Percentiles rank a stretch among this genome's conserved stretches.
Conservation (phyloP, 2,113 vertebrate species). For the Brachyistius frenatus region DNA sequence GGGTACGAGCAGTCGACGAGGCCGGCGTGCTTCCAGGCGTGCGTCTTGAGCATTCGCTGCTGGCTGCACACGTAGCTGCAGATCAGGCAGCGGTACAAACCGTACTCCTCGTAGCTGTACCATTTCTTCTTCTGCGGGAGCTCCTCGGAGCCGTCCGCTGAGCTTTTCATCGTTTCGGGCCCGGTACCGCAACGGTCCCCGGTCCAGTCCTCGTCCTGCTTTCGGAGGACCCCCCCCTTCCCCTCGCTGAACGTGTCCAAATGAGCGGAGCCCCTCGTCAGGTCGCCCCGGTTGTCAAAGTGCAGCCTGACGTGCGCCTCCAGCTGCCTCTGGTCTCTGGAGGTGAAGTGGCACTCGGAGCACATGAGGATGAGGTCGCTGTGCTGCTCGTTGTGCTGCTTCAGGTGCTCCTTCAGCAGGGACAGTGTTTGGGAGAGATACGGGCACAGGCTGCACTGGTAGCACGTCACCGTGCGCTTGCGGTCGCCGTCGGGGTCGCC, state of each 20-base stretch:
- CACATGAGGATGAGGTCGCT: conserved; percentile 95
- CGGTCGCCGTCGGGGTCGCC: conserved; percentile 55
- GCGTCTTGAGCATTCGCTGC: conserved; percentile 97
- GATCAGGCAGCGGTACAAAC: conserved; percentile 95
- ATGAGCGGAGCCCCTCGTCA: conserved; percentile 28
- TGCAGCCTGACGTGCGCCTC: conserved; percentile 90
- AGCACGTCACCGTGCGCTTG: conserved; percentile 87
- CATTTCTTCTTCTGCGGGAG: conserved; percentile 87
- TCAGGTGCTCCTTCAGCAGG: conserved; percentile 91
- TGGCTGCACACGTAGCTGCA: conserved; percentile 98
- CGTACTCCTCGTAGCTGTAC: conserved; percentile 94
- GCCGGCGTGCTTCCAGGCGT: conserved; percentile 97
- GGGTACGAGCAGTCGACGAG: conserved; percentile 97
- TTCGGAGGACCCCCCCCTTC: conserved; percentile 20
- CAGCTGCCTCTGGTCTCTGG: conserved; percentile 90
- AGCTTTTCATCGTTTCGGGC: conserved; percentile 1
- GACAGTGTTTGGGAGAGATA: conserved; percentile 89
- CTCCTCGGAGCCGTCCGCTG: conserved; percentile 38
- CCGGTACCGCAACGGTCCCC: background rate
- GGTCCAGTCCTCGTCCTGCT: conserved; percentile 1
- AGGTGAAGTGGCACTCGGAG: conserved; percentile 91
- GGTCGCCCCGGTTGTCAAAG: conserved; percentile 73
- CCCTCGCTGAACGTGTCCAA: conserved; percentile 34
- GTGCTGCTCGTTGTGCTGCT: conserved; percentile 92
- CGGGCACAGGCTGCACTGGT: conserved; percentile 95